Base-by-base conservation (phyloP, 2,888 invertebrate genomes). In the Drosophila nigricruria region DNA sequence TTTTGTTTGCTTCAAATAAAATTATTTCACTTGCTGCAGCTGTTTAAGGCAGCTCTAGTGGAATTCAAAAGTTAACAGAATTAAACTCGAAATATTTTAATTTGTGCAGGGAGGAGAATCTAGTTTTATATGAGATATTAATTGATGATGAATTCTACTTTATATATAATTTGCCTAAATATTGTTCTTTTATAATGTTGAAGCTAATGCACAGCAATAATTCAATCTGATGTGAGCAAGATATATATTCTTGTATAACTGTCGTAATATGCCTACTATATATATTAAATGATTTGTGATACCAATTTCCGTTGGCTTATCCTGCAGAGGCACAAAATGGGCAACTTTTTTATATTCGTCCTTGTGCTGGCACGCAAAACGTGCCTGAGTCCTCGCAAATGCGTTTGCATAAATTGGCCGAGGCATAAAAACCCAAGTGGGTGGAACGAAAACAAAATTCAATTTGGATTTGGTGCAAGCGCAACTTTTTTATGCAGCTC, bases 381-480 rank as follows among this genome's bases (percentile, higher is more conserved):
- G 86, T 82, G 89, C 66, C 72, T 72, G 80, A 80, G 83, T 74
- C 76, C 69, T 70, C 56, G 81, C 68, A 78, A 79, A 81, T 82
- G 86, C 88, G 80, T 89, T 88, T 89, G 89, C 86, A 89, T 89
- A 86, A 89, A 89, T 86, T 80, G 81, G 69, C 63, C 45, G 52
- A 61, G 74, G 68, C 87, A 67, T 62, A 73, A 69, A 74, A 62
- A 49, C 59, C 63, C 64, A 76, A 76, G 67, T 62, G 77, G 58
- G 23, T 56, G 57, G 54, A 56, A 45, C 65, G 77, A 69, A 74
- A 70, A 80, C 47, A 58, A 81, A 89, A 81, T 89, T 89, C 85
- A 89, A 89, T 86, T 86, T 89, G 82, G 82, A 82, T 86, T 89
- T 86, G 72, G 66, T 79, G 88, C 72, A 68, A 67, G 68, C 70